These are phyloP conservation scores for Mesodorylaimus sp. DNA, from an alignment of 2,888 invertebrate species.

Conservation along the genomic window DNA sequence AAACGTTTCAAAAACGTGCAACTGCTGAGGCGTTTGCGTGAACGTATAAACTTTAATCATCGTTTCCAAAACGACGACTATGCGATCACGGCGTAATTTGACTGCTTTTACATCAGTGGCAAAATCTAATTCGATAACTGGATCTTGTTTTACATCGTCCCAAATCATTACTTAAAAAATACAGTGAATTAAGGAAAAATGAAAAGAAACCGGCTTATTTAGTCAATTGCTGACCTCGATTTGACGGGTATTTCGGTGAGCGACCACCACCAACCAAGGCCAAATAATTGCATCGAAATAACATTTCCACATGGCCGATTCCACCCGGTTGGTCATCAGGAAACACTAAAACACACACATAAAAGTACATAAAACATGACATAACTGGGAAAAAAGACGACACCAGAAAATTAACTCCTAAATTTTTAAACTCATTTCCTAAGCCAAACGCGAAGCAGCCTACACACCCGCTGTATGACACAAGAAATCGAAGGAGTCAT, in stretches of 20 bases:
- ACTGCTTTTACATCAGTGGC: conserved; percentile 80
- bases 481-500: no score
- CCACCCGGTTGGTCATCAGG: conserved; percentile 76
- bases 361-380: not conserved
- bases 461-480: no score
- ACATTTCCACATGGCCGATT: conserved; percentile 83
- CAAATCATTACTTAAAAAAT: conserved; percentile 62
- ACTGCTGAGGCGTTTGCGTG: conserved; percentile 75
- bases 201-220: not conserved
- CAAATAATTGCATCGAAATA: conserved; percentile 88
- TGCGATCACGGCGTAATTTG: conserved; percentile 68
- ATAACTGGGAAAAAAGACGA: not conserved
- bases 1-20: conserved; percentile 91
- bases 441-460: no score
- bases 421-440: no score
- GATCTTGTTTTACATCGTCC: conserved; percentile 88
- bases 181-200: no score
- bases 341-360: conserved; percentile 45
- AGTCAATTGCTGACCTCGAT: conserved; percentile 44
- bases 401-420: not conserved
- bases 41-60: conserved; percentile 85
- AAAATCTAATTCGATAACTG: conserved; percentile 82
- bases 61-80: conserved; percentile 80
- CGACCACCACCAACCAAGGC: conserved; percentile 85
- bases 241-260: conserved; percentile 73